Evolutionary conservation across 2,888 invertebrate species (phyloP), one percentile per base, ranked within the genome.

Genomic region (Drosophila mercatorum): DNA sequence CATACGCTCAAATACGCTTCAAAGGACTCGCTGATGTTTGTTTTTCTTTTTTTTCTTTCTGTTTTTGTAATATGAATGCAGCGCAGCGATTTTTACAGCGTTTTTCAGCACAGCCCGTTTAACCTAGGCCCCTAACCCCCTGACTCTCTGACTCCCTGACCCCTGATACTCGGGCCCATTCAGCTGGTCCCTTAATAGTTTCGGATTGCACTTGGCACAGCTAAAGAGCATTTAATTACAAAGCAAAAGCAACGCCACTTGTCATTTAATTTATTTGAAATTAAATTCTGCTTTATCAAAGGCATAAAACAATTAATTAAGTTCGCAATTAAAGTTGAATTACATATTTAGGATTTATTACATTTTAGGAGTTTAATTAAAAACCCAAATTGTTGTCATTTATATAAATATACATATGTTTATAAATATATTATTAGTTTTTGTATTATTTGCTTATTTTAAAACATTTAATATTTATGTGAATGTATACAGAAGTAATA

Each of bases 1-100:
- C 43, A 41, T 68, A 31, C 77, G 64, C 78, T 78, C 68, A 81
- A 81, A 78, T 68, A 68, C 74, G 64, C 81, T 79, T 81, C 56
- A 78, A 74, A 78, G 70, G 49, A 70, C 43, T 60, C 52, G 63
- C n/a, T 64, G 68, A 28, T 41, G 40, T 53, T 66, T 63, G 12
- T 26, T 26, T 46, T 22, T 11, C 41, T 41, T n/a, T 56, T 12
- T 12, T 7, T 6, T 2, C 17, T 17, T 22, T 22, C 22, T 22
- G 22, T 26, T 6, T 5, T 31, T 31, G 17, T 49, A 22, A 38
- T 55, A 49, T 68, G 68, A 61, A 75, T 79, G 66, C 72, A 60
- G 47, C 55, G 61, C 65, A 51, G 63, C 57, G 57, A 26, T 31
- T 58, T 70, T 59, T 41, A 52, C 58, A 41, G 49, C n/a, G 49